Conservation (phyloP, 2,888 invertebrate species). For the Caenorhabditis doughertyi region DNA sequence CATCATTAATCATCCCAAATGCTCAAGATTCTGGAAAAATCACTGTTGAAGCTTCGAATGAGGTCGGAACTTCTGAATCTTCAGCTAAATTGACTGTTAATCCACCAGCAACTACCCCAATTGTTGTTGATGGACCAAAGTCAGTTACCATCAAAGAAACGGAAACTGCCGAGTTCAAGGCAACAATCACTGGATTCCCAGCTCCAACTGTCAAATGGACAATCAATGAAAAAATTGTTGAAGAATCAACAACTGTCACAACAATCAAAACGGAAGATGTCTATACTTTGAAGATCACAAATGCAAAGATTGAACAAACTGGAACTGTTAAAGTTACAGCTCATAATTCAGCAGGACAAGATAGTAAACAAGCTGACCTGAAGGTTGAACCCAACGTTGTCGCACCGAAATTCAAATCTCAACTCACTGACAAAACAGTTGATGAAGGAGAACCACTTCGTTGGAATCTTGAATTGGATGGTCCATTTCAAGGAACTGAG, state of each 20-base stretch:
- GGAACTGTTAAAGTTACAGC: constrained; percentile 76
- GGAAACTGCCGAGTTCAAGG: constrained; percentile 71
- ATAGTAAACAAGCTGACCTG: constrained; percentile 80
- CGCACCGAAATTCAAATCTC: constrained; percentile 90
- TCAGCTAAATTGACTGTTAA: constrained; percentile 65
- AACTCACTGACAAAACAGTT: constrained; percentile 90
- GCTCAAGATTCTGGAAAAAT: constrained; percentile 85
- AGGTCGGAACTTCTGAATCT: constrained; percentile 73
- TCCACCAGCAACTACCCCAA: constrained; percentile 64
- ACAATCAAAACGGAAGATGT: constrained; percentile 64
- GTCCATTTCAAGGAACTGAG: constrained; percentile 67
- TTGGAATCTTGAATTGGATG: constrained; percentile 71
- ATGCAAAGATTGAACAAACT: constrained; percentile 66
- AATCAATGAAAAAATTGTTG: constrained; percentile 74
- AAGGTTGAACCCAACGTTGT: constrained; percentile 84
- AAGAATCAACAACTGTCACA: constrained; percentile 57
- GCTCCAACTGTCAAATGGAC: constrained; percentile 82
- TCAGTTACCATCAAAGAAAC: constrained; percentile 72
- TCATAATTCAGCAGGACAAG: constrained; percentile 76
- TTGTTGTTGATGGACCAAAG: constrained; percentile 70
- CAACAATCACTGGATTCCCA: constrained; percentile 75
- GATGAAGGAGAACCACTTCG: constrained; percentile 87
- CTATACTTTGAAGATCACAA: constrained; percentile 71
- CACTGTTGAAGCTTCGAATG: constrained; percentile 76
- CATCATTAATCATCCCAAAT: constrained; percentile 87